A percentile compares a stretch with the other conserved stretches of the same genome.
These are phyloP conservation scores for Kradibia gibbosae DNA, from an alignment of 1,140 invertebrate species.

Conservation along the genomic window DNA sequence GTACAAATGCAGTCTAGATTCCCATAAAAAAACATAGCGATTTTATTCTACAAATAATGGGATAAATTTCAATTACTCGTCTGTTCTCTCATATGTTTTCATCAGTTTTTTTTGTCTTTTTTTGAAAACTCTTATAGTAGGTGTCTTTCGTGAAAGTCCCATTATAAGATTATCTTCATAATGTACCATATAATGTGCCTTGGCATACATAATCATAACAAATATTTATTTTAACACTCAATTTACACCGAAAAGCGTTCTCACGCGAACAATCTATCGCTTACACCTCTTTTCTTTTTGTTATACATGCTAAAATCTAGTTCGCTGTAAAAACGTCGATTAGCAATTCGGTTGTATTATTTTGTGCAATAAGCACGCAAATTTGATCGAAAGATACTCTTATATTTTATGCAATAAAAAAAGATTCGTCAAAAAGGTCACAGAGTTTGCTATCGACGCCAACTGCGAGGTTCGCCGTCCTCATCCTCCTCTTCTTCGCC, in stretches of 20 bases:
- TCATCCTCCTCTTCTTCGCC: constrained; percentile 78
- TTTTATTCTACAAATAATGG: constrained; percentile 74
- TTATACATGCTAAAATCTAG: constrained; percentile 44
- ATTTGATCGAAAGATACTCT: constrained; percentile 50
- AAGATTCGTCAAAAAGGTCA: constrained; percentile 49
- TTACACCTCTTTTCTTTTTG: constrained; percentile 18
- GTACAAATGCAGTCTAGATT: constrained; percentile 52
- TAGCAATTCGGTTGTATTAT: constrained; percentile 38
- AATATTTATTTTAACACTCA: constrained; percentile 49
- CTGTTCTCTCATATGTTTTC: constrained; percentile 51
- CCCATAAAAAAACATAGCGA: constrained; percentile 73
- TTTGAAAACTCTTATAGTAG: constrained; percentile 47
- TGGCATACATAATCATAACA: constrained; percentile 51
- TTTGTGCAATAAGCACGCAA: constrained; percentile 49
- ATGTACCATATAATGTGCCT: constrained; percentile 38
- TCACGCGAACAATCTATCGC: constrained; percentile 37
- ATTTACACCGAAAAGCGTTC: constrained; percentile 45
- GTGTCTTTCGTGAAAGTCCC: constrained; percentile 52
- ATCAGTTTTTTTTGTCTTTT: constrained; percentile 56
- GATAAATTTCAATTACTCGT: constrained; percentile 57
- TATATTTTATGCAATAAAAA: constrained; percentile 51
- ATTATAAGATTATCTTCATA: constrained; percentile 38
- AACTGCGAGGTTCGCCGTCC: constrained; percentile 74
- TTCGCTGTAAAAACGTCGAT: constrained; percentile 37
- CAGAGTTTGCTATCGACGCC: constrained; percentile 74